phyloP scores from a whole-genome alignment of 2,797 vertebrate genomes.

The Meriones psammophilus region DNA sequence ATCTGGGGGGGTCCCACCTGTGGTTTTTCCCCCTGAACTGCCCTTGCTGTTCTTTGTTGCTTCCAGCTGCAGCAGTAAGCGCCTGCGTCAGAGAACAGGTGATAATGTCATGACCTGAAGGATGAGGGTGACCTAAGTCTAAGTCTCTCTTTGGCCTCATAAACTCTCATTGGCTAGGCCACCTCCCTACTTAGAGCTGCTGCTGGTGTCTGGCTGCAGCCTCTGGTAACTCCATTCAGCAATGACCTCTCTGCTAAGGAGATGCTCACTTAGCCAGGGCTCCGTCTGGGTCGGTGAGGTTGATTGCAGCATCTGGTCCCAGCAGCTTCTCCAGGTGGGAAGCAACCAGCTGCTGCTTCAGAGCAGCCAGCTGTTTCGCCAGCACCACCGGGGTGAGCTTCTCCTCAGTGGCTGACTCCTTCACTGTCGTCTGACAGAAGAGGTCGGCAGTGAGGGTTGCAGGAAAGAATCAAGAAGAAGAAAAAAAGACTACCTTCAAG shows the following conservation, averaged over 20 bases:
- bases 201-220: not conserved
- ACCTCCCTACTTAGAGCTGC: not conserved
- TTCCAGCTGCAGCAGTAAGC: constrained; percentile 96
- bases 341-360: constrained; percentile 96
- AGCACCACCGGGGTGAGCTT: constrained; percentile 94
- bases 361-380: constrained; percentile 94
- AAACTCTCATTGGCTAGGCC: not conserved
- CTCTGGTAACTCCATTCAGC: not conserved
- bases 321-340: constrained; percentile 94
- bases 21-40: constrained; percentile 81
- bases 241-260: not conserved
- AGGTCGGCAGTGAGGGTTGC: not conserved
- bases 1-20: constrained; percentile 84
- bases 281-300: constrained; percentile 95
- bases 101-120: not conserved
- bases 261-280: constrained; percentile 94
- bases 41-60: constrained; percentile 90
- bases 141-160: not conserved
- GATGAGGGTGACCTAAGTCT: not conserved
- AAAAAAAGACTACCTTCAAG: not conserved
- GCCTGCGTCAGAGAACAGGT: constrained; percentile 86
- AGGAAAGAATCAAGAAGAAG: not conserved
- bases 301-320: constrained; percentile 94
- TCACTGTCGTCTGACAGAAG: constrained; percentile 89
- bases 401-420: constrained; percentile 94